Conservation (phyloP, 2,797 vertebrate species). For the Phrynocephalus guinanensis region DNA sequence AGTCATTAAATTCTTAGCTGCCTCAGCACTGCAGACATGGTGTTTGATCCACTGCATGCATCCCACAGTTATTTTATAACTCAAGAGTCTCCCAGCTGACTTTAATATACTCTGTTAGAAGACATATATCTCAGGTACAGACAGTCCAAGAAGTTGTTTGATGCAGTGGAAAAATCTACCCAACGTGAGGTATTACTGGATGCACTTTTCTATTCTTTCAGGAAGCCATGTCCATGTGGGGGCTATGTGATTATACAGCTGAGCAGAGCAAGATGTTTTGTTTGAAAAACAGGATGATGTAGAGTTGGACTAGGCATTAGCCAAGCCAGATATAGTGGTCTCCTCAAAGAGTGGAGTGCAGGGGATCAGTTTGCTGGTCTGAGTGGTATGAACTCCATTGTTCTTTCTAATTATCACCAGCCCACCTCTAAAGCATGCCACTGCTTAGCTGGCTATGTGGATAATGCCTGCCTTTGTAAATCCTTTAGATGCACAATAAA, state of each 20-base stretch:
- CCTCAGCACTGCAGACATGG: not conserved
- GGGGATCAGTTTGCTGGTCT: too few species aligned
- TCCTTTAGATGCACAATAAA: too few species aligned
- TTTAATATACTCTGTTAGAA: not conserved
- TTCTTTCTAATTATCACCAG: too few species aligned
- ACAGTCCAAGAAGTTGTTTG: not conserved
- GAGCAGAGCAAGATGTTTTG: not conserved
- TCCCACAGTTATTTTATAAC: not conserved
- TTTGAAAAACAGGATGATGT: not conserved
- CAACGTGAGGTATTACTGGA: not conserved
- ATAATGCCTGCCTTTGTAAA: too few species aligned
- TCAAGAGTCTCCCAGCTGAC: not conserved
- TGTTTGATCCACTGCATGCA: not conserved
- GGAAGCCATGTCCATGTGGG: not conserved
- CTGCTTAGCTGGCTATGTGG: too few species aligned
- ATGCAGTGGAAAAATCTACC: not conserved
- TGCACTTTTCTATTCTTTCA: not conserved
- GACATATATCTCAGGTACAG: not conserved
- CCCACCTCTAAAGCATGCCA: too few species aligned
- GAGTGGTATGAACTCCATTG: too few species aligned
- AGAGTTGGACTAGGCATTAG: too few species aligned
- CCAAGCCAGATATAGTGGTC: too few species aligned
- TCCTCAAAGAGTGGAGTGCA: too few species aligned
- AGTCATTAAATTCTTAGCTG: not conserved
- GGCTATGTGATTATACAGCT: too few species aligned